Evolutionary conservation across 2,888 invertebrate species (phyloP).

Genomic region (Leptinotarsa peninsularis): DNA sequence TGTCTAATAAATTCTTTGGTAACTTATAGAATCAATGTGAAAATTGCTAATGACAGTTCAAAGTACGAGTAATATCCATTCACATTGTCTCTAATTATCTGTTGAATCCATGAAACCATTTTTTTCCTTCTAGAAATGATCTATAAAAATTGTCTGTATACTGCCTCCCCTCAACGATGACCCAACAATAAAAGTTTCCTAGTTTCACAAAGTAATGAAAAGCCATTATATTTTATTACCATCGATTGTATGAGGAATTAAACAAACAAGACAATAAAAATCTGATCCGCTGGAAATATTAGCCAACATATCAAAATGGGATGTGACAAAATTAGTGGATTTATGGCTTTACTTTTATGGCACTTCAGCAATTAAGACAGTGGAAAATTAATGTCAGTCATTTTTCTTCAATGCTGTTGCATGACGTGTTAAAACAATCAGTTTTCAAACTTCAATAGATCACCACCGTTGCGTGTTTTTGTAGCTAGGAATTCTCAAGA

Average conservation of each 20-base stretch:
- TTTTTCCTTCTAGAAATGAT: not conserved
- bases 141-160: not conserved
- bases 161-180: not conserved
- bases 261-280: conserved; percentile 58
- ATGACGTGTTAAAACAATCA: not conserved
- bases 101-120: not conserved
- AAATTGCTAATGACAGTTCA: no score
- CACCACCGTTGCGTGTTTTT: not conserved
- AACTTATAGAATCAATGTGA: no score
- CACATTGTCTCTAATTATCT: not conserved
- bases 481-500: no score
- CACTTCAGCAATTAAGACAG: conserved; percentile 20
- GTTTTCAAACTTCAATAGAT: not conserved
- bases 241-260: conserved; percentile 44
- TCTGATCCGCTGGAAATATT: conserved; percentile 51
- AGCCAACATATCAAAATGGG: conserved; percentile 54
- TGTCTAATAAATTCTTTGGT: no score
- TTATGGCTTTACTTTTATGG: conserved; percentile 52
- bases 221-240: conserved; percentile 49
- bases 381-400: not conserved
- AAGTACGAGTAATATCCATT: no score
- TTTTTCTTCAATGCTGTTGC: not conserved
- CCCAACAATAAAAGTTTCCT: conserved; percentile 48
- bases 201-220: conserved; percentile 56
- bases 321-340: conserved; percentile 42